These are phyloP conservation scores for Rhea americana DNA, from an alignment of 2,113 vertebrate genomes.

Conservation along the genomic window DNA sequence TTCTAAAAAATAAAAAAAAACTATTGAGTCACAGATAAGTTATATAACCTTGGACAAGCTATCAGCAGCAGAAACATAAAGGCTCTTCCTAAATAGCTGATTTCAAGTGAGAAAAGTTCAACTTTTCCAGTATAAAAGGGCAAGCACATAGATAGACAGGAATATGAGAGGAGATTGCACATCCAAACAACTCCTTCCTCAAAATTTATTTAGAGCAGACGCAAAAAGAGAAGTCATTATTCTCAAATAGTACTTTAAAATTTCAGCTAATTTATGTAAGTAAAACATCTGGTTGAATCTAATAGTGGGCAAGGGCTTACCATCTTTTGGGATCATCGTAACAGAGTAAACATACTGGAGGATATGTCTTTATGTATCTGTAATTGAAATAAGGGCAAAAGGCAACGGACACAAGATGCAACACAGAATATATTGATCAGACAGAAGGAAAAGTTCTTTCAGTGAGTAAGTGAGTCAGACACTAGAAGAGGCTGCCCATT, in stretches of 20 bases:
- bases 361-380: not conserved
- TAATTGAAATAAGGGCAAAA: not conserved
- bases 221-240: not conserved
- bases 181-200: not conserved
- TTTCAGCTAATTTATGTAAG: not conserved
- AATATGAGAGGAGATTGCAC: not conserved
- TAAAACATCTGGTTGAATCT: not conserved
- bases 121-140: not conserved
- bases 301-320: not conserved
- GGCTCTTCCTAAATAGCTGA: not conserved
- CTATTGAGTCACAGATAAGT: not conserved
- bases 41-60: not conserved
- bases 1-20: not conserved
- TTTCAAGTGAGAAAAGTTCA: not conserved
- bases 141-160: accelerated
- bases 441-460: not conserved
- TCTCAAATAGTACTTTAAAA: not conserved
- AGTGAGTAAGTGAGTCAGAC: not conserved
- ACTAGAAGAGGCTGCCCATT: not conserved
- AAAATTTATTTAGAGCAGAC: not conserved
- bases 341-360: not conserved
- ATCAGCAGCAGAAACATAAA: not conserved
- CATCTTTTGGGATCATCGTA: not conserved
- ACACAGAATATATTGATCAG: not conserved
- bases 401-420: not conserved